A percentile compares a stretch with the other conserved stretches of the same genome.
phyloP scores from a whole-genome alignment of 2,113 vertebrate genomes.

The Oxygymnocypris stewartii region DNA sequence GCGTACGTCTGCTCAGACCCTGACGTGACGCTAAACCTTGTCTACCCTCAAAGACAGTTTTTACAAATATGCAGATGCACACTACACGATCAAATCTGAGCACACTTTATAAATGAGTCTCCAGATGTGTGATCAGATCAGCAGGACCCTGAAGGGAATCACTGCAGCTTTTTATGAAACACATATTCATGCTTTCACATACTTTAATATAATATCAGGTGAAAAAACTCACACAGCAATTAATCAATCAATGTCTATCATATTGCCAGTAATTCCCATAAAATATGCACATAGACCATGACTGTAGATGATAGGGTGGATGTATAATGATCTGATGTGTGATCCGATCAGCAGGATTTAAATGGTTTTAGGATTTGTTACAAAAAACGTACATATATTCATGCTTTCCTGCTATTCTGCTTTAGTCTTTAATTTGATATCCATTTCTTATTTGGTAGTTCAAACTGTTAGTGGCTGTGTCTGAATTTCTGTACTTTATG shows the following conservation, averaged over 20 bases:
- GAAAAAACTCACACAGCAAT: too few species aligned
- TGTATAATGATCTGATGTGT: background rate
- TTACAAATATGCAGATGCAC: too few species aligned
- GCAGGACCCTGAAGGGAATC: too few species aligned
- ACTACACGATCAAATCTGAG: too few species aligned
- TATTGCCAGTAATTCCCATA: background rate
- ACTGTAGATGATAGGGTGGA: background rate
- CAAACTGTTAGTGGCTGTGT: background rate
- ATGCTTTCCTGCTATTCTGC: background rate
- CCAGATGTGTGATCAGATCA: too few species aligned
- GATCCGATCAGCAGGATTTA: background rate
- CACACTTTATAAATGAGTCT: too few species aligned
- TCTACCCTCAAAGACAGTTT: too few species aligned
- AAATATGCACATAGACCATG: background rate
- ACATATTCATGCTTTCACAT: too few species aligned
- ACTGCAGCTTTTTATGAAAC: too few species aligned
- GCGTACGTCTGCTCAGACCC: too few species aligned
- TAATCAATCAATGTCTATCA: background rate
- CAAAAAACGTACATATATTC: background rate
- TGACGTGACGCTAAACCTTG: too few species aligned
- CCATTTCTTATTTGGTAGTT: background rate
- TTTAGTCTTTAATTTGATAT: background rate
- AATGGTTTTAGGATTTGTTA: background rate
- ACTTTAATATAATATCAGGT: too few species aligned
- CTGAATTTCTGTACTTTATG: background rate